Evolutionary conservation across 2,797 vertebrate genomes (phyloP).

Genomic region (Acridotheres tristis): DNA sequence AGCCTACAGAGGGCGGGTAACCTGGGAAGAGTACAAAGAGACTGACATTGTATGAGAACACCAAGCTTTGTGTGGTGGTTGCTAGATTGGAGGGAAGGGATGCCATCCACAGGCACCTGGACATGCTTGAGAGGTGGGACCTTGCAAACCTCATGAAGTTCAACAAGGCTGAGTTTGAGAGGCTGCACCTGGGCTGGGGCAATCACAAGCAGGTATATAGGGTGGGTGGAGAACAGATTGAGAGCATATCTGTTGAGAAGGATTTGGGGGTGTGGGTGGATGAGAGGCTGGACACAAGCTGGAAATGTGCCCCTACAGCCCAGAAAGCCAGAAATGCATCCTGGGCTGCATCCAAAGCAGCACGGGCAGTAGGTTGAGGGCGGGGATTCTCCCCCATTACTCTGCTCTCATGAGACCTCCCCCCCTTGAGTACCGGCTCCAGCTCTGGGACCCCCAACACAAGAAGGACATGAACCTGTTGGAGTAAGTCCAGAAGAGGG

Average conservation of each 20-base stretch:
- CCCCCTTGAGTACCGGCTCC: background rate
- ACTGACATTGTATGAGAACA: background rate
- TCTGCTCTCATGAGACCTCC: background rate
- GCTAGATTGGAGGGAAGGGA: background rate
- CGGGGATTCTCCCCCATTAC: background rate
- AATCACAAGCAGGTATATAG: background rate
- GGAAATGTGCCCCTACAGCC: background rate
- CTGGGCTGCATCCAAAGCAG: background rate
- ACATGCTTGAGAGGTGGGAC: background rate
- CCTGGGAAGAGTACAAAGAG: background rate
- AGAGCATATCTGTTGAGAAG: background rate
- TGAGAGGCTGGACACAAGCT: background rate
- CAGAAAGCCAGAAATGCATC: background rate
- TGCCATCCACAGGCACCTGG: background rate
- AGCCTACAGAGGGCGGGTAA: background rate
- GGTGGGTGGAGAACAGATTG: background rate
- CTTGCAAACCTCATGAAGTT: background rate
- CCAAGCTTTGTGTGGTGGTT: background rate
- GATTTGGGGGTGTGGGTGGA: background rate
- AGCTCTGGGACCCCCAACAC: background rate
- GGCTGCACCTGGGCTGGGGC: background rate
- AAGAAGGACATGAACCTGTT: background rate
- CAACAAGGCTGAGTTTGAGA: background rate
- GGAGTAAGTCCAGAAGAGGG: background rate
- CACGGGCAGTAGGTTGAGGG: fast-evolving